Evolutionary conservation across 2,888 invertebrate genomes (phyloP).

Genomic region (Pseudanteris insignis): DNA sequence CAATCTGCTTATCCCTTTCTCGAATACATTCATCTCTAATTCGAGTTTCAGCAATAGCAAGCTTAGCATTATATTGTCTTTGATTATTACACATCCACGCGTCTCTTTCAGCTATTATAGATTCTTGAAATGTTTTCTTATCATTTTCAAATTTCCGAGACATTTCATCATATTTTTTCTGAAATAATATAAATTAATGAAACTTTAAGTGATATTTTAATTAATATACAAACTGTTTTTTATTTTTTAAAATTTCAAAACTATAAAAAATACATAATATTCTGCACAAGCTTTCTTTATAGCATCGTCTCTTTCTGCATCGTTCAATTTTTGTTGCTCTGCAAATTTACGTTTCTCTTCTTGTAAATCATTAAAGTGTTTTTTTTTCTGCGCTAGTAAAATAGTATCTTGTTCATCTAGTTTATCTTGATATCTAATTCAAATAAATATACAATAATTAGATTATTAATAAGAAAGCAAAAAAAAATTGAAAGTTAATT

Average conservation of each 20-base stretch:
- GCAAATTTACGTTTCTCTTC: conserved; percentile 50
- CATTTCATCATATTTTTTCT: conserved; percentile 52
- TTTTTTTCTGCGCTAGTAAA: conserved; percentile 50
- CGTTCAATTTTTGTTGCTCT: conserved; percentile 51
- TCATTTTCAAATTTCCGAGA: conserved; percentile 64
- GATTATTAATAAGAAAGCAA: neutral
- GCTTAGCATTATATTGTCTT: conserved; percentile 71
- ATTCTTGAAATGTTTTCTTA: conserved; percentile 70
- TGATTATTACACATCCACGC: conserved; percentile 73
- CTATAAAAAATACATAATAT: conserved; percentile 50
- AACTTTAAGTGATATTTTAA: too few relatives aligned
- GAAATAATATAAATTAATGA: too few relatives aligned
- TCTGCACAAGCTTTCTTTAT: conserved; percentile 48
- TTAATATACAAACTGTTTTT: too few relatives aligned
- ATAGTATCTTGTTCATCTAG: conserved; percentile 56
- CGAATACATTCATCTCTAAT: conserved; percentile 76
- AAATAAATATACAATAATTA: too few relatives aligned
- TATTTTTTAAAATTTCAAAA: conserved; percentile 6
- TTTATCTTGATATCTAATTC: conserved; percentile 49
- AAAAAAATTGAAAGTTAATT: too few relatives aligned
- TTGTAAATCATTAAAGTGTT: conserved; percentile 53
- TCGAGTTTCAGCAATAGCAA: conserved; percentile 75
- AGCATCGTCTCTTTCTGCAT: conserved; percentile 49
- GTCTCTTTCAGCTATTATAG: conserved; percentile 72
- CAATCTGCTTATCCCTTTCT: conserved; percentile 83